Percentiles rank a stretch among this genome's conserved stretches.
phyloP scores from a whole-genome alignment of 2,113 vertebrate species.

The Willisornis vidua region DNA sequence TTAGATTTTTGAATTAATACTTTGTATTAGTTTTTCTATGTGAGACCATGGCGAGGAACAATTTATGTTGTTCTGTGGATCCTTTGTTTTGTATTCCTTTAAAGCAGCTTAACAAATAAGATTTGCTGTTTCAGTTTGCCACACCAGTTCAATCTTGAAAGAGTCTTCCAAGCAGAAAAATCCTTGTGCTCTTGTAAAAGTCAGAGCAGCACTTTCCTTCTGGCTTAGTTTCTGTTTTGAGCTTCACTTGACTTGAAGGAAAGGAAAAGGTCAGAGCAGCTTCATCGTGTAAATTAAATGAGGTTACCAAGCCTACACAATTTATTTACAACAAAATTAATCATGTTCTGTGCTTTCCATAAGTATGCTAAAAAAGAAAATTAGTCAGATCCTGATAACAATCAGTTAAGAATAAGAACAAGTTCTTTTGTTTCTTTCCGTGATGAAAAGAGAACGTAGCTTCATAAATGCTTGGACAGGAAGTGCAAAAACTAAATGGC shows the following conservation, averaged over 20 bases:
- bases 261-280: neutral
- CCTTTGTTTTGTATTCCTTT: neutral
- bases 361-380: neutral
- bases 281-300: neutral
- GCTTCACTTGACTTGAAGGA: neutral
- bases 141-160: neutral
- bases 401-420: neutral
- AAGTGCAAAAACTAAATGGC: neutral
- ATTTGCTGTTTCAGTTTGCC: neutral
- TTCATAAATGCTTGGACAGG: neutral
- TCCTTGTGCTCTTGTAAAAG: neutral
- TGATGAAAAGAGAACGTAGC: neutral
- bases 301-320: neutral
- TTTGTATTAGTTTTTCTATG: neutral
- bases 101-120: neutral
- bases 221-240: neutral
- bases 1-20: neutral
- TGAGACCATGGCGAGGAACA: neutral
- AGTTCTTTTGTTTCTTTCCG: neutral
- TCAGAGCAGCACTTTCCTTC: neutral
- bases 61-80: neutral
- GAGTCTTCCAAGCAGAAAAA: neutral
- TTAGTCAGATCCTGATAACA: neutral
- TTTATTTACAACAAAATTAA: neutral
- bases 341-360: neutral